Evolutionary conservation across 2,113 vertebrate species (phyloP).

Genomic region (Dasyornis broadbenti): DNA sequence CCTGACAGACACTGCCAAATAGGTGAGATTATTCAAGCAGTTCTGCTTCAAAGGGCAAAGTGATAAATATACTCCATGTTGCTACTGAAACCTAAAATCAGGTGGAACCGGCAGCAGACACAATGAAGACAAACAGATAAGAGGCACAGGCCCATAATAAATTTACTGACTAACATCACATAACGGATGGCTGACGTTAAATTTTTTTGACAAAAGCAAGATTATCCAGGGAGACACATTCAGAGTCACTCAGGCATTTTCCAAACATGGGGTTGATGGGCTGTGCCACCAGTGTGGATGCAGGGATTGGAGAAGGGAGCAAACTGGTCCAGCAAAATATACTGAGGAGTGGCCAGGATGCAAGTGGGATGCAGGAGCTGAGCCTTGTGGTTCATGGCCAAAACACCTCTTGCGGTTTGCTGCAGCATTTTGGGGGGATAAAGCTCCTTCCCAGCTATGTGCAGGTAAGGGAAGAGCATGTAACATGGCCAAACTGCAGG

Average conservation of each 20-base stretch:
- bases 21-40: constrained; percentile 19
- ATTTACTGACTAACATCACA: not conserved
- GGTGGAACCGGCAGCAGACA: not conserved
- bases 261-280: not conserved
- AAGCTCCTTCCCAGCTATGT: not conserved
- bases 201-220: not conserved
- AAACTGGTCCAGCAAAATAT: not conserved
- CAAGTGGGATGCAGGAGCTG: not conserved
- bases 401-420: not conserved
- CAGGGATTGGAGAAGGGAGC: not conserved
- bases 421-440: not conserved
- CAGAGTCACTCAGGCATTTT: not conserved
- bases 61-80: not conserved
- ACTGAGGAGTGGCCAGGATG: not conserved
- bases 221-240: not conserved
- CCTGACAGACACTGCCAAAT: not conserved
- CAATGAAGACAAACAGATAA: constrained; percentile 30
- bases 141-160: not conserved
- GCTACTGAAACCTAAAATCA: constrained; percentile 23
- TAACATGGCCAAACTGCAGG: not conserved
- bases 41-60: constrained; percentile 1
- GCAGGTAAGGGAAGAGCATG: not conserved
- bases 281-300: not conserved
- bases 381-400: not conserved
- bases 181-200: not conserved